Base-by-base conservation (phyloP, 37 sponge, comb jelly and placozoan genomes). In the Chondrosia reniformis region DNA sequence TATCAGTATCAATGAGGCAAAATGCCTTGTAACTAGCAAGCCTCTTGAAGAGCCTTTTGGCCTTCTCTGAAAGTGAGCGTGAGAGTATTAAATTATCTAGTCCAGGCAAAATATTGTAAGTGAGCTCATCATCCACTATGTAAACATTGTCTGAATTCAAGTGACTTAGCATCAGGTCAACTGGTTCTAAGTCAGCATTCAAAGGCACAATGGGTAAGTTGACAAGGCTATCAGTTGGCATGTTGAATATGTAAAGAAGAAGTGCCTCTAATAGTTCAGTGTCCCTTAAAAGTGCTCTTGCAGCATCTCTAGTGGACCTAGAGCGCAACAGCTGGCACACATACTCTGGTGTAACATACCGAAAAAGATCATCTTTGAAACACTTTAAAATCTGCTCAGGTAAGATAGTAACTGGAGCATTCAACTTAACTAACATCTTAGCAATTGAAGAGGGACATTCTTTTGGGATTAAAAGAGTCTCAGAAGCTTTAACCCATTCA, bases 381-480 rank as follows among this genome's bases (percentile, higher is more conserved):
- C 7, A 69, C n/a, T 40, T 39, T 21, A 69, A 69, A 25, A 25
- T 39, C 43, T 69, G n/a, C 13, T 38, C 22, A 49, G 89, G 89
- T 19, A 84, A 43, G 44, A 32, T 34, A 52, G 80, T 81, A 36
- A 88, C 39, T 25, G 77, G 56, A 32, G 45, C 3, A 56, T 59
- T 45, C n/a, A 36, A 38, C 7, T 49, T 19, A 0, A 80, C 36
- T 3, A 88, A 75, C 9, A 66, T 15, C 49, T 80, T 34, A 31
- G 73, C 34, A 36, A 62, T 69, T 33, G 46, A 43, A 30, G 25
- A n/a, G 31, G 81, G 82, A 45, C 30, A 28, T 17, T 52, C 38
- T 64, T 22, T 4, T 40, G 81, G 73, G 22, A 87, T 12, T 40
- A 80, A 79, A 17, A 56, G 28, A 21, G 89, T 84, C 30, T 75